Evolutionary conservation across 2,113 vertebrate genomes (phyloP).

Genomic region (Thymallus thymallus): DNA sequence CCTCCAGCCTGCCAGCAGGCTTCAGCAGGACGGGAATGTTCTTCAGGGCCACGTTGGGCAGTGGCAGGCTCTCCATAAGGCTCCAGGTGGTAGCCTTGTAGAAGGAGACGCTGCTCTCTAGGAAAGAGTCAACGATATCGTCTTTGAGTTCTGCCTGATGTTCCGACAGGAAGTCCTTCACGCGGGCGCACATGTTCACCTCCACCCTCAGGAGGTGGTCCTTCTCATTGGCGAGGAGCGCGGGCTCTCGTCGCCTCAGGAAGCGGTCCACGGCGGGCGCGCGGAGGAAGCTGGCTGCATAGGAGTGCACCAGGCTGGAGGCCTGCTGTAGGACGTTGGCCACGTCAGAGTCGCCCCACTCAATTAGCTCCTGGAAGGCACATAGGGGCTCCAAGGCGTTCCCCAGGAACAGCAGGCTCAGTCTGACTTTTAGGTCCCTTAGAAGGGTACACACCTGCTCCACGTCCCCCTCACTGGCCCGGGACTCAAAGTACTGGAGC

Average conservation of each 20-base stretch:
- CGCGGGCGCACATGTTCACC: constrained; percentile 40
- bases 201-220: constrained; percentile 33
- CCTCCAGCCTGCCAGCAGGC: constrained; percentile 31
- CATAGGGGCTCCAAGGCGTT: constrained; percentile 61
- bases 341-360: neutral
- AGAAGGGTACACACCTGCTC: constrained; percentile 35
- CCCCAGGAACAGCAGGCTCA: constrained; percentile 62
- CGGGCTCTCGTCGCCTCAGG: constrained; percentile 14
- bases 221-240: neutral
- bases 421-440: constrained; percentile 35
- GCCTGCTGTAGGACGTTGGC: constrained; percentile 43
- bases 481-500: constrained; percentile 49
- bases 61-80: constrained; percentile 54
- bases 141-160: constrained; percentile 21
- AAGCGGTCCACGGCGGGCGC: constrained; percentile 15
- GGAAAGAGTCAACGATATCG: constrained; percentile 31
- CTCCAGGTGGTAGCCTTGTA: constrained; percentile 49
- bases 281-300: constrained; percentile 37
- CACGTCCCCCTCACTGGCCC: fast-evolving
- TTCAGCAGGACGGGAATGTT: constrained; percentile 53
- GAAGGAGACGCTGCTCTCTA: constrained; percentile 40
- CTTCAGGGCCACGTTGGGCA: constrained; percentile 34
- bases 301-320: constrained; percentile 42
- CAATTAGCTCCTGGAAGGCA: constrained; percentile 49
- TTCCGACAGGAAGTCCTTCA: constrained; percentile 39